These are phyloP conservation scores for Struthio camelus DNA, from an alignment of 2,113 vertebrate genomes.

Conservation along the genomic window DNA sequence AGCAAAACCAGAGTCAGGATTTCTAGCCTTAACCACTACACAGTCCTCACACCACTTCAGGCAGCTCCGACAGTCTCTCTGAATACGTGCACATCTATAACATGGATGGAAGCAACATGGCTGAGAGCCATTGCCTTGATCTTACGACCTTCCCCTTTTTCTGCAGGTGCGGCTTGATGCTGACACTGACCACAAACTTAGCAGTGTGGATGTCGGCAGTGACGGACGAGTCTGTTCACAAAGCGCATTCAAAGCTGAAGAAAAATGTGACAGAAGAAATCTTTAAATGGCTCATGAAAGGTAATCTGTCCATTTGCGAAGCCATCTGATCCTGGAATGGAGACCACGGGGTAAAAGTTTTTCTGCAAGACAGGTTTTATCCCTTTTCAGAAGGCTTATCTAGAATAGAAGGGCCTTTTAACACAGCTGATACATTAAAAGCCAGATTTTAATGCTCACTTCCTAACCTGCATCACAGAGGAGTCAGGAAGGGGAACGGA, in stretches of 20 bases:
- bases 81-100: background rate
- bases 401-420: background rate
- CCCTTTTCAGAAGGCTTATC: background rate
- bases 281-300: slow-evolving; percentile 54
- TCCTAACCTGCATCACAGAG: background rate
- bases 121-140: background rate
- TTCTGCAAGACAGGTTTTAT: background rate
- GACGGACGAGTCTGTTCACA: slow-evolving; percentile 92
- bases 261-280: slow-evolving; percentile 40
- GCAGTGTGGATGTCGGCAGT: slow-evolving; percentile 91
- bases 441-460: background rate
- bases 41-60: background rate
- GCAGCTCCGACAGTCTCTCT: background rate
- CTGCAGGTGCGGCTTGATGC: slow-evolving; percentile 91
- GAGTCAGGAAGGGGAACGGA: background rate
- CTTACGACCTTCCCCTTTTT: background rate
- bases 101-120: background rate
- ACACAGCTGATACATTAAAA: background rate
- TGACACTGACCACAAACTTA: slow-evolving; percentile 89
- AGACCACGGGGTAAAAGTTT: background rate
- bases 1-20: background rate
- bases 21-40: background rate
- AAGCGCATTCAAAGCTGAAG: slow-evolving; percentile 72
- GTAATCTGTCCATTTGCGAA: background rate
- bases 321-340: background rate